Base-by-base conservation (phyloP, 2,113 vertebrate species). In the Eretmochelys imbricata region DNA sequence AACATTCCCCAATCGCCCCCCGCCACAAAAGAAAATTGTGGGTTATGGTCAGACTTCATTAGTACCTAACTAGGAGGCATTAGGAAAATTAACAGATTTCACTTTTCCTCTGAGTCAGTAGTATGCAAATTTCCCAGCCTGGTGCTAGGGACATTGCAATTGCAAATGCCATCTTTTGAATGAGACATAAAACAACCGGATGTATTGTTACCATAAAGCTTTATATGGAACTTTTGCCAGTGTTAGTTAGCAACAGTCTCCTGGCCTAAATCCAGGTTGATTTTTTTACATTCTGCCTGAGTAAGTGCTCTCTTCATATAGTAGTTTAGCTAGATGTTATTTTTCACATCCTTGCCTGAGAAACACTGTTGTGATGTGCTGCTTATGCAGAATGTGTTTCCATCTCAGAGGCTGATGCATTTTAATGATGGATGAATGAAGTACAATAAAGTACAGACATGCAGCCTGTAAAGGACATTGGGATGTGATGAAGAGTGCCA, bases 311-410 rank as follows among this genome's bases (percentile, higher is more conserved):
- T 8, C 24, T 72, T 88, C 53, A 25, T 83, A 31, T 65, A 89
- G 53, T 85, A 0, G n/a, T 96, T 87, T 87, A 85, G 57, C 17
- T 91, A 42, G 19, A 75, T 75, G 87, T 88, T 81, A 22, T 94
- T 95, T 91, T 83, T 48, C 76, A 76, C 88, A 38, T n/a, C 65
- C 88, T 85, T 82, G n/a, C 20, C 13, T 94, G 65, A 48, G 46
- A 94, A 93, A 85, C 51, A 48, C 29, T 1, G 0, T 92, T 84
- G 31, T 59, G 46, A 5, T 35, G 8, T n/a, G 88, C 31, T 93
- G 51, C 91, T 54, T 7, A 1, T 88, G 87, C 50, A 62, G 42
- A 88, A 86, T 84, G 76, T 0, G 0, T 88, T 92, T 53, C 46
- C 54, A 83, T 91, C 38, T 27, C 0, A 0, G 31, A 82, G 78